Conservation (phyloP, 2,888 invertebrate genomes). For the Carcina quercana region DNA sequence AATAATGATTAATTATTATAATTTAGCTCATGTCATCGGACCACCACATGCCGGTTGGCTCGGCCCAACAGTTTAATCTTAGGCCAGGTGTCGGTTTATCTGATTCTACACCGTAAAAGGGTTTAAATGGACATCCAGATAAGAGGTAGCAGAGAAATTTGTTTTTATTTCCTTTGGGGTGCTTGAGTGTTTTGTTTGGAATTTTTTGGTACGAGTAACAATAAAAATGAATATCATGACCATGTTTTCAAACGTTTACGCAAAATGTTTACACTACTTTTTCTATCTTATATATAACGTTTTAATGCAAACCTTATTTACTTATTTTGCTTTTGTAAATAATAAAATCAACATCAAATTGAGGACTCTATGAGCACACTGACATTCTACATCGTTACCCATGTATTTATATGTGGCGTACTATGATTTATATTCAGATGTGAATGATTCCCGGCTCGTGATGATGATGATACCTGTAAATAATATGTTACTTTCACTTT, state of each 20-base stretch:
- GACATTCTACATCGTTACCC: no score
- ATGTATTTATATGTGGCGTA: no score
- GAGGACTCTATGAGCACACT: no score
- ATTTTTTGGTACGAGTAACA: constrained; percentile 3
- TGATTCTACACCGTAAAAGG: constrained; percentile 59
- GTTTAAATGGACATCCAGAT: constrained; percentile 46
- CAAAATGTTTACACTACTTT: no score
- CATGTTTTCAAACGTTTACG: constrained; percentile 7
- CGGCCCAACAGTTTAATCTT: constrained; percentile 51
- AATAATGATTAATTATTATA: constrained; percentile 69
- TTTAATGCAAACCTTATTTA: no score
- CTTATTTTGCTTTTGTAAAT: no score
- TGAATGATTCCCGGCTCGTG: no score
- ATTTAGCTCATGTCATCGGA: constrained; percentile 65
- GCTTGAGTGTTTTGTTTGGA: constrained; percentile 5
- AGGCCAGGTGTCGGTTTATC: constrained; percentile 64
- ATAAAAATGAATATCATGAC: not conserved
- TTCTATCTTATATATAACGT: no score
- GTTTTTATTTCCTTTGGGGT: constrained; percentile 18
- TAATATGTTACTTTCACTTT: no score
- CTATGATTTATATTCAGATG: no score
- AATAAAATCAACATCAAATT: no score
- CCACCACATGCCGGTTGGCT: constrained; percentile 33
- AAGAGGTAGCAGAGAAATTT: constrained; percentile 25
- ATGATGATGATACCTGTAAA: no score